Evolutionary conservation across 2,888 invertebrate species (phyloP).

Genomic region (Tetheella fluctuosa): DNA sequence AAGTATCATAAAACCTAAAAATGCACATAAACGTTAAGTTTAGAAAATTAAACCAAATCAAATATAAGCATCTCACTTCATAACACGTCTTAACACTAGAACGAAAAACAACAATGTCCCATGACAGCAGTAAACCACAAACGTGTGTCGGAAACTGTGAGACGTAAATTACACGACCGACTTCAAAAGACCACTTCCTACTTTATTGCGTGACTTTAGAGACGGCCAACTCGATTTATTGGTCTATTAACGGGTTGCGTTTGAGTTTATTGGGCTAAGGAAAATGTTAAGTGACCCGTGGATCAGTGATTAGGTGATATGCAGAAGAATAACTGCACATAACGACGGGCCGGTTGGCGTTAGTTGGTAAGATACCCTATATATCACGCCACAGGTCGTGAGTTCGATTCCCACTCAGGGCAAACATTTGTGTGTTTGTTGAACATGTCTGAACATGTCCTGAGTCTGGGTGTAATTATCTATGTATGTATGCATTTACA

Average conservation of each 20-base stretch:
- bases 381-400: too few species aligned
- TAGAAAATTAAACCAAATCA: neutral
- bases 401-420: too few species aligned
- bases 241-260: constrained; percentile 20
- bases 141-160: constrained; percentile 14
- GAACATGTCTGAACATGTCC: too few species aligned
- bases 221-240: constrained; percentile 24
- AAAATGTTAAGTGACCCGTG: constrained; percentile 3
- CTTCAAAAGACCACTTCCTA: constrained; percentile 46
- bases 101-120: constrained; percentile 22
- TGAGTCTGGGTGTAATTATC: too few species aligned
- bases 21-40: too few species aligned
- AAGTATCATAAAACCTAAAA: too few species aligned
- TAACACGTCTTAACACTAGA: neutral
- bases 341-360: too few species aligned
- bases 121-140: constrained; percentile 6
- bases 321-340: too few species aligned
- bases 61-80: neutral
- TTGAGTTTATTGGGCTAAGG: constrained; percentile 11
- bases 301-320: constrained; percentile 1
- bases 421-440: too few species aligned
- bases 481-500: too few species aligned
- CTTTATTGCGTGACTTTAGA: constrained; percentile 31
- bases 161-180: constrained; percentile 37
- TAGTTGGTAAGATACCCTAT: too few species aligned